Evolutionary conservation across 2,888 invertebrate species (phyloP), one percentile per base, ranked within the genome.

Genomic region (Netelia inedita): DNA sequence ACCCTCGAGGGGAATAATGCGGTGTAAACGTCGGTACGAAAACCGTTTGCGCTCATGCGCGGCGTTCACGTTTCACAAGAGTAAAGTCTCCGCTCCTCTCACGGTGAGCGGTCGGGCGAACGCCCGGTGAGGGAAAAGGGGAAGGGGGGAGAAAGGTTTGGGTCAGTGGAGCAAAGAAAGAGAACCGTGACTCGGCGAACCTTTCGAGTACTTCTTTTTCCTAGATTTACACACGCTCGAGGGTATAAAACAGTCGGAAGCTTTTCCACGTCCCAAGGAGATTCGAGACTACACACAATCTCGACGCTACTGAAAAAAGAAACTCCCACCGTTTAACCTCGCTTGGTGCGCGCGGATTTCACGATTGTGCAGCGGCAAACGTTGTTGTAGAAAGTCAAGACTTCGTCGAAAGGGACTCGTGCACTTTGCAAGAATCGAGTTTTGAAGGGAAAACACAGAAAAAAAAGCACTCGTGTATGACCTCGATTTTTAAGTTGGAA

Each of bases 161-260:
- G 35, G 35, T 35, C 35, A 35, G 35, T 35, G 35, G 35, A 35
- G 35, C 35, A 35, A 35, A 35, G 35, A 35, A 35, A 50, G 55
- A 72, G 63, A 79, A 65, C 57, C 35, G 35, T 57, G 21, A 23
- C 57, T 57, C 74, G 41, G 28, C 19, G 63, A 65, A 74, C 35
- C 57, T 57, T 23, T 57, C 23, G 57, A 57, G 9, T 10, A 11
- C 21, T 19, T 21, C 21, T 57, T 57, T 57, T 57, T 57, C 21
- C 21, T 10, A 1, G 50, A 28, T 35, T 50, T 63, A 35, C 46
- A 41, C 74, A 53, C 21, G 6, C 35, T 55, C 19, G 69, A 35
- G 28, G 21, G 5, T 35, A 35, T 9, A 9, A 53, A 16, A 71
- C 71, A 61, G 53, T 61, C 55, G 19, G 43, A 71, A 79, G 35